A percentile compares a stretch with the other conserved stretches of the same genome.
Evolutionary conservation across 2,113 vertebrate genomes (phyloP).

Genomic region (Gavia stellata): DNA sequence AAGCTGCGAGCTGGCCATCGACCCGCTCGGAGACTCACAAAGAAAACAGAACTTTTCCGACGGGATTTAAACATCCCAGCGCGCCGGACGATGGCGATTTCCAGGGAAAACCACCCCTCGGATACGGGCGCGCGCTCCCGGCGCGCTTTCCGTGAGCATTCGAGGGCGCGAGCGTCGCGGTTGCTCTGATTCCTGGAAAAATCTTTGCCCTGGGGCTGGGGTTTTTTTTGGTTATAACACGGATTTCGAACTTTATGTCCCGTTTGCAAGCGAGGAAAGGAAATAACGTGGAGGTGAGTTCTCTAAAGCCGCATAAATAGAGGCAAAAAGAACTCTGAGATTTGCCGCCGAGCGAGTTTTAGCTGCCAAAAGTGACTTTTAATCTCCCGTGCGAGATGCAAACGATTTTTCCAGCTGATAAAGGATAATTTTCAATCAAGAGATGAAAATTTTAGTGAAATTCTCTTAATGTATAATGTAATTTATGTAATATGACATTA

Average conservation of each 20-base stretch:
- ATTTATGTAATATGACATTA: neutral
- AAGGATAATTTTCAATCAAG: neutral
- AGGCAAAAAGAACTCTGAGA: neutral
- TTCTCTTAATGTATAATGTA: neutral
- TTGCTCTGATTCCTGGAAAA: neutral
- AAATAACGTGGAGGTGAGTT: accelerated
- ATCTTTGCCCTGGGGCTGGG: neutral
- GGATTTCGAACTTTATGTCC: neutral
- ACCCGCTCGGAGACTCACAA: accelerated
- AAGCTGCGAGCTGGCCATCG: neutral
- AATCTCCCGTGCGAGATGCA: neutral
- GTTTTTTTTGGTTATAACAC: neutral
- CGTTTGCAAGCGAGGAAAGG: accelerated
- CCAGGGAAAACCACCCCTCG: accelerated
- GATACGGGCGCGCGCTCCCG: accelerated
- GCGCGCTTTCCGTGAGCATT: accelerated
- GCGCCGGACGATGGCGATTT: accelerated
- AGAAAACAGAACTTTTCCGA: neutral
- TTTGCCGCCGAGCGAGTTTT: neutral
- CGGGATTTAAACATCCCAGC: accelerated
- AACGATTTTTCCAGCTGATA: neutral
- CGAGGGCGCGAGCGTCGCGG: accelerated
- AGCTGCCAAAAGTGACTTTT: neutral
- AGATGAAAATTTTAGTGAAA: neutral
- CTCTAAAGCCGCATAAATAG: neutral